Conservation (phyloP, 2,888 invertebrate genomes). For the Scelioninae gen. 1 region DNA sequence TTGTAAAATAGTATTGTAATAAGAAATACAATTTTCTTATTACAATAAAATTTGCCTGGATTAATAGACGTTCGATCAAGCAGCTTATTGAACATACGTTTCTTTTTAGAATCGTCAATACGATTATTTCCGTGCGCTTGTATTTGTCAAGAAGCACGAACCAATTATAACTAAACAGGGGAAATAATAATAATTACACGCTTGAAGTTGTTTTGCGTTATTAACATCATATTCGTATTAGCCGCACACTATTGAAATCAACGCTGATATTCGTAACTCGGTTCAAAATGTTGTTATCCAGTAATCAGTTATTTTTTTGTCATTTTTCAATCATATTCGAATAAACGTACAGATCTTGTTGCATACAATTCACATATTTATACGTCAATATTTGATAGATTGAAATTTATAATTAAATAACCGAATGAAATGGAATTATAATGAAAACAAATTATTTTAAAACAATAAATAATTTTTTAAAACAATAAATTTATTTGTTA, state of each 20-base stretch:
- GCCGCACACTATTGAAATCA: not conserved
- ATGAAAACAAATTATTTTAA: too few species aligned
- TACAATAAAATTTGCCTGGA: not conserved
- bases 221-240: conserved; percentile 14
- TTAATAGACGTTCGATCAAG: not conserved
- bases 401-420: not conserved
- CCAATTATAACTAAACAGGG: conserved; percentile 25
- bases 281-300: not conserved
- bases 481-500: too few species aligned
- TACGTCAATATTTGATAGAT: not conserved
- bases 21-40: too few species aligned
- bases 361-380: not conserved
- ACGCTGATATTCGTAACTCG: conserved; percentile 29
- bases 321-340: conserved; percentile 1
- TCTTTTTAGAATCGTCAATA: conserved; percentile 8
- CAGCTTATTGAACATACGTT: conserved; percentile 6
- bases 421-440: not conserved
- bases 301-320: conserved; percentile 4
- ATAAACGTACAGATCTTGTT: not conserved
- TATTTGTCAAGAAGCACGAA: conserved; percentile 48
- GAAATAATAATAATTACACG: conserved; percentile 49
- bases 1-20: too few species aligned
- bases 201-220: conserved; percentile 43
- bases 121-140: conserved; percentile 22
- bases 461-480: too few species aligned